Evolutionary conservation across 2,797 vertebrate species (phyloP).

Genomic region (Parauchenoglanis ngamensis): DNA sequence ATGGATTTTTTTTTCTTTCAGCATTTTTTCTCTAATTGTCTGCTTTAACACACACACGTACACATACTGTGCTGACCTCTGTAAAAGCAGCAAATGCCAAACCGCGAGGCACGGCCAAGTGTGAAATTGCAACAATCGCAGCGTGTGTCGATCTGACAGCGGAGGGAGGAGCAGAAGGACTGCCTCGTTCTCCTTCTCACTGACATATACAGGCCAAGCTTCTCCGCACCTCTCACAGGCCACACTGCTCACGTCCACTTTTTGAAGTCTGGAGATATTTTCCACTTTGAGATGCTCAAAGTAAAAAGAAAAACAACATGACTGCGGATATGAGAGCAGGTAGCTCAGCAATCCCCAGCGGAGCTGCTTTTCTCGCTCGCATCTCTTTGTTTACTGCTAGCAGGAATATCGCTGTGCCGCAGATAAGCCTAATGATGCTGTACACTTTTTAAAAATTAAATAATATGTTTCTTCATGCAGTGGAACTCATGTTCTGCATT

Average conservation of each 20-base stretch:
- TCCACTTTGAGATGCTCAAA: background rate
- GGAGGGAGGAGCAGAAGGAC: constrained; percentile 39
- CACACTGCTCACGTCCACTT: background rate
- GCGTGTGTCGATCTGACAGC: constrained; percentile 51
- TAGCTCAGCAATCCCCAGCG: too few species aligned
- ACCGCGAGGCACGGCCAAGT: constrained; percentile 51
- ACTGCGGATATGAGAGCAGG: background rate
- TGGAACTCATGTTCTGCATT: background rate
- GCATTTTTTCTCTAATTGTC: constrained; percentile 13
- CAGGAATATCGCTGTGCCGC: background rate
- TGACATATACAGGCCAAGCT: constrained; percentile 33
- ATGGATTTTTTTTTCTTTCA: constrained; percentile 6
- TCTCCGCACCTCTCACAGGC: constrained; percentile 21
- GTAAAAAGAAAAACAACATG: background rate
- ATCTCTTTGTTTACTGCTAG: background rate
- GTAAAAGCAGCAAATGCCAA: constrained; percentile 47
- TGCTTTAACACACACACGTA: constrained; percentile 27
- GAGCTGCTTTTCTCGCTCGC: background rate
- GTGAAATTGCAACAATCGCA: constrained; percentile 56
- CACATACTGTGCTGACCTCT: constrained; percentile 28
- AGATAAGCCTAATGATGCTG: background rate
- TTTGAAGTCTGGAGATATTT: constrained; percentile 8
- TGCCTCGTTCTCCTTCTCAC: constrained; percentile 10
- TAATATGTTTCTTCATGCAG: background rate
- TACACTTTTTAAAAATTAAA: too few species aligned